These are phyloP conservation scores for Heliocidaris erythrogramma DNA, from an alignment of 35 echinoderm and acorn worm genomes.

Conservation along the genomic window DNA sequence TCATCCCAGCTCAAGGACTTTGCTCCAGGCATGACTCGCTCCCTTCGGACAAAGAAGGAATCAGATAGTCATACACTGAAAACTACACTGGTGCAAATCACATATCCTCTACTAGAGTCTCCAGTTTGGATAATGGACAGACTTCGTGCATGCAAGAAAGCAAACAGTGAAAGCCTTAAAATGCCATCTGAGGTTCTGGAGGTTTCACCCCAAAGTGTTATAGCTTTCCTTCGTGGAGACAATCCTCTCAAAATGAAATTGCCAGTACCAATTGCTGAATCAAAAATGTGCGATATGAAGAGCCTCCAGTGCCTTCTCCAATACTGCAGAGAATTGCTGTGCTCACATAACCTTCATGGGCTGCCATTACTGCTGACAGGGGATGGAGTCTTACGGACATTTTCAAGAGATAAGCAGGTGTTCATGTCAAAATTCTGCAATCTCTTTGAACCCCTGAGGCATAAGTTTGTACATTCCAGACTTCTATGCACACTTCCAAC, in stretches of 20 bases:
- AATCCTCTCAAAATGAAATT: neutral
- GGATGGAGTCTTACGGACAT: slow-evolving; percentile 42
- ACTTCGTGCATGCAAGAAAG: neutral
- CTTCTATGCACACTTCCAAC: neutral
- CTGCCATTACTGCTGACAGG: slow-evolving; percentile 59
- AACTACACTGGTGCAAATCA: slow-evolving; percentile 22
- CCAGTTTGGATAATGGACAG: neutral
- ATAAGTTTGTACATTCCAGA: slow-evolving; percentile 54
- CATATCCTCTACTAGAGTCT: slow-evolving; percentile 47
- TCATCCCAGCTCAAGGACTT: neutral
- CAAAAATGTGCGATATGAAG: neutral
- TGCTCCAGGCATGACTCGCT: neutral
- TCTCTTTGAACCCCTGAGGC: slow-evolving; percentile 44
- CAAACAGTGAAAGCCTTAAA: neutral
- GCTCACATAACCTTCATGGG: slow-evolving; percentile 20
- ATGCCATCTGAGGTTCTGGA: slow-evolving; percentile 7
- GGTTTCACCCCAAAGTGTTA: slow-evolving; percentile 47
- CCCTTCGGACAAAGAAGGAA: neutral
- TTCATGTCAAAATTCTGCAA: slow-evolving; percentile 2
- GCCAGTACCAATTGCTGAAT: slow-evolving; percentile 1
- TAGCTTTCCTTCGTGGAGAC: slow-evolving; percentile 36
- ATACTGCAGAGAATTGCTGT: slow-evolving; percentile 20
- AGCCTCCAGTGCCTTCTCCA: slow-evolving; percentile 21
- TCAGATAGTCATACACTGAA: neutral
- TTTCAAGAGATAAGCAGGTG: neutral